phyloP scores from a whole-genome alignment of 30 jellyfish, hydroid and myxozoan species.

The Aurelia sp. region DNA sequence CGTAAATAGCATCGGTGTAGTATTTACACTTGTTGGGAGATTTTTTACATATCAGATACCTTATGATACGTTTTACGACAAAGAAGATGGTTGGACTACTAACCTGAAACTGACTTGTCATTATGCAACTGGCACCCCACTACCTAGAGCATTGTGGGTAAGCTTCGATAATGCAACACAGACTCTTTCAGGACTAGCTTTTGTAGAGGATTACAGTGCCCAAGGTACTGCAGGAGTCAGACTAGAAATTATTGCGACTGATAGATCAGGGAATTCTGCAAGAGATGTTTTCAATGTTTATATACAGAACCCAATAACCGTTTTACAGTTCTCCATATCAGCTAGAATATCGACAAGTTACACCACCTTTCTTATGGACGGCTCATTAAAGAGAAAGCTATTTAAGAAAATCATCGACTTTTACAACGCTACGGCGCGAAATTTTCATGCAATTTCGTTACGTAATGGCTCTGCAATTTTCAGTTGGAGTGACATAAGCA shows the following conservation, averaged over 20 bases:
- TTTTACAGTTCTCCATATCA: conserved; percentile 39
- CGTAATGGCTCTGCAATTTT: conserved; percentile 60
- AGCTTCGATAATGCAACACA: conserved; percentile 50
- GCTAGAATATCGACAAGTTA: conserved; percentile 22
- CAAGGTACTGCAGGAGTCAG: conserved; percentile 38
- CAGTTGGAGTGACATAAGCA: conserved; percentile 66
- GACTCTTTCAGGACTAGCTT: conserved; percentile 56
- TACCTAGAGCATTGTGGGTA: conserved; percentile 49
- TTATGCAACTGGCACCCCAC: conserved; percentile 34
- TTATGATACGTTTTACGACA: conserved; percentile 65
- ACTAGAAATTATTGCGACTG: conserved; percentile 43
- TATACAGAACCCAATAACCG: conserved; percentile 24
- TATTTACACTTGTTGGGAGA: conserved; percentile 58
- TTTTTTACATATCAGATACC: conserved; percentile 41
- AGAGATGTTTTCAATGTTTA: conserved; percentile 64
- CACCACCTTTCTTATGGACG: conserved; percentile 22
- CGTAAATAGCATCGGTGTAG: conserved; percentile 58
- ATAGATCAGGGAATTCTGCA: conserved; percentile 40
- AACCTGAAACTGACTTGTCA: conserved; percentile 41
- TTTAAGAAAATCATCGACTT: conserved; percentile 39
- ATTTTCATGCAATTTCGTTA: conserved; percentile 20
- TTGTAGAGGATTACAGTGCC: conserved; percentile 23
- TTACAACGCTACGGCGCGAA: conserved; percentile 26
- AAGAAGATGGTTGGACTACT: conserved; percentile 61
- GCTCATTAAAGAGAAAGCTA: conserved; percentile 28